Base-by-base conservation (phyloP, 2,797 vertebrate species). In the Orestias chungarensis region DNA sequence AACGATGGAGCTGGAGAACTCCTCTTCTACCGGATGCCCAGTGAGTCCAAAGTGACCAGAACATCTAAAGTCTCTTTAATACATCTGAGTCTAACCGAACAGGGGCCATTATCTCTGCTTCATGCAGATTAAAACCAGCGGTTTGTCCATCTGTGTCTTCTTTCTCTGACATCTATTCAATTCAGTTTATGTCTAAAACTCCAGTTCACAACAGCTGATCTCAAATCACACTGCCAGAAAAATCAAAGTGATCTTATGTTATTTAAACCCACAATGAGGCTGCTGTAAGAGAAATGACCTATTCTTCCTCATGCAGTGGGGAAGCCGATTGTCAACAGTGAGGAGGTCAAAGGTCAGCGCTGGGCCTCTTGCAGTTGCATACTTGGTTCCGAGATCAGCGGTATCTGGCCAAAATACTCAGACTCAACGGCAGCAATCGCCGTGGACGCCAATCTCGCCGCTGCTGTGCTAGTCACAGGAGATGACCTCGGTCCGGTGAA, bases 301-400 rank as follows among this genome's bases (percentile, higher is more conserved):
- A 12, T 35, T 33, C 10, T 50, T n/a, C 2, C 3, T 70, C 23
- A 69, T 11, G 6, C 78, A 98, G 97, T 96, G 84, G 97, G 97
- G 44, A 99, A 99, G 79, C 93, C 93, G 17, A 80, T 97, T 57
- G 88, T 85, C 65, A 74, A 70, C 84, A 97, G 96, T 87, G 97
- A 98, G 82, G 97, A 99, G 88, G 93, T 95, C 54, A 97, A 97
- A 91, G 96, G 95, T 40, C 93, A 96, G 87, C 95, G 93, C 33
- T 99, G 97, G 97, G 95, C 95, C 3, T 96, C 97, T 0, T 99
- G 97, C 97, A 98, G 96, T 0, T 95, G 96, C 40, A 95, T 97
- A 75, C 91, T 96, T 64, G 97, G 97, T 11, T 87, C 96, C 0
- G 97, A 99, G 93, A 97, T 98, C 81, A 96, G 89, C 66, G 97